Conservation (phyloP, 2,888 invertebrate species). For the Ptycholaimellus sp. region DNA sequence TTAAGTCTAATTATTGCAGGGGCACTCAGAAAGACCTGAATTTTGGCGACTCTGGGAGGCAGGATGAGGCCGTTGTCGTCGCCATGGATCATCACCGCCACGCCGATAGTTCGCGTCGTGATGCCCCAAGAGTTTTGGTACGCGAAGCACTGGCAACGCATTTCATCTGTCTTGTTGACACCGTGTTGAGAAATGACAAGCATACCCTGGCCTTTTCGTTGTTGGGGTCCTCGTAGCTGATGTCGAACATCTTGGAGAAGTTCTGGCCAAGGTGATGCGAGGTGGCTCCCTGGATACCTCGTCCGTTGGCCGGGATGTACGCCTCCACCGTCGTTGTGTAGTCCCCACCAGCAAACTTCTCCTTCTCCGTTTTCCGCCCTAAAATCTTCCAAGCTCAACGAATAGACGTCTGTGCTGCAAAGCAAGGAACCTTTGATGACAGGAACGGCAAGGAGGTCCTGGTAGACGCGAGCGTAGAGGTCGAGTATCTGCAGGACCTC, state of each 20-base stretch:
- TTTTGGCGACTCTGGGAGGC: constrained; percentile 65
- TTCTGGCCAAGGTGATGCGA: constrained; percentile 97
- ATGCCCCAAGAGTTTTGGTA: constrained; percentile 97
- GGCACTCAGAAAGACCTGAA: constrained; percentile 38
- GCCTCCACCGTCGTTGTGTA: constrained; percentile 93
- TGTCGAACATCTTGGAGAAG: constrained; percentile 98
- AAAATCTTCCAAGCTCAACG: background rate
- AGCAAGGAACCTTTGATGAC: constrained; percentile 53
- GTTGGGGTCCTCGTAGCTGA: constrained; percentile 72
- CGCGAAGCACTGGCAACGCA: constrained; percentile 37
- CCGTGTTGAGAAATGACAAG: background rate
- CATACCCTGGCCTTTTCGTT: constrained; percentile 22
- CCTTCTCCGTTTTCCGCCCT: constrained; percentile 82
- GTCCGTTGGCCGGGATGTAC: constrained; percentile 37
- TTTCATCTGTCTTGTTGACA: background rate
- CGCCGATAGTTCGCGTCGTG: constrained; percentile 81
- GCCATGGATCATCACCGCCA: constrained; percentile 53
- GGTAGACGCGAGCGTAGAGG: constrained; percentile 68
- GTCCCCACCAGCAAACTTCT: constrained; percentile 93
- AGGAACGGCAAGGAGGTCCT: constrained; percentile 68
- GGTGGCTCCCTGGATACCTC: constrained; percentile 49
- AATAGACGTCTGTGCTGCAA: background rate
- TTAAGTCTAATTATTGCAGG: background rate
- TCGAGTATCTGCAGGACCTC: constrained; percentile 53
- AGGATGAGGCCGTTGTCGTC: constrained; percentile 86